Conservation (phyloP, 2,888 invertebrate genomes). For the Trichogramma evanescens region DNA sequence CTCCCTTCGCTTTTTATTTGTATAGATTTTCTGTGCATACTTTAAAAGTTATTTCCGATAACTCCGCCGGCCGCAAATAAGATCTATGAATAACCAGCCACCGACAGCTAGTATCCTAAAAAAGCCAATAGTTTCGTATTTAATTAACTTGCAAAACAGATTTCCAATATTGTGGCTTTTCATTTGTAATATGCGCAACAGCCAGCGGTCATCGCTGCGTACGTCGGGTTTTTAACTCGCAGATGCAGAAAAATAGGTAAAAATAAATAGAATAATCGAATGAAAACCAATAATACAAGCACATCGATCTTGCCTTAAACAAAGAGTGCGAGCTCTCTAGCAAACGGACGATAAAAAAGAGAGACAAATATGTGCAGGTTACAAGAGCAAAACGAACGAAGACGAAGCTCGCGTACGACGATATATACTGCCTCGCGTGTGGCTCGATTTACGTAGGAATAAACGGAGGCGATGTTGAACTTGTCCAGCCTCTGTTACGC, state of each 20-base stretch:
- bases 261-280: constrained; percentile 4
- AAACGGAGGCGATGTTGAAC: no score
- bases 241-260: background rate
- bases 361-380: background rate
- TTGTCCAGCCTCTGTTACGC: no score
- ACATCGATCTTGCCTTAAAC: constrained; percentile 6
- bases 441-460: no score
- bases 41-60: no score
- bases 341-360: background rate
- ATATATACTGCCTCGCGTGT: background rate
- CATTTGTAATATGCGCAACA: background rate
- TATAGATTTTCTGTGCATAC: no score
- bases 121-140: no score
- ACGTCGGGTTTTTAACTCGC: background rate
- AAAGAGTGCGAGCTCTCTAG: background rate
- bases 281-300: constrained; percentile 3
- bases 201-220: background rate
- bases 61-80: no score
- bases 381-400: background rate
- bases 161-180: constrained; percentile 2
- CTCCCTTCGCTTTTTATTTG: no score
- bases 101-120: no score
- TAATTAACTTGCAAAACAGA: background rate
- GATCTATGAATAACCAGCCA: no score
- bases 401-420: background rate